Evolutionary conservation across 1,140 invertebrate species (phyloP), one percentile per base, ranked within the genome.

Genomic region (Psix sp.): DNA sequence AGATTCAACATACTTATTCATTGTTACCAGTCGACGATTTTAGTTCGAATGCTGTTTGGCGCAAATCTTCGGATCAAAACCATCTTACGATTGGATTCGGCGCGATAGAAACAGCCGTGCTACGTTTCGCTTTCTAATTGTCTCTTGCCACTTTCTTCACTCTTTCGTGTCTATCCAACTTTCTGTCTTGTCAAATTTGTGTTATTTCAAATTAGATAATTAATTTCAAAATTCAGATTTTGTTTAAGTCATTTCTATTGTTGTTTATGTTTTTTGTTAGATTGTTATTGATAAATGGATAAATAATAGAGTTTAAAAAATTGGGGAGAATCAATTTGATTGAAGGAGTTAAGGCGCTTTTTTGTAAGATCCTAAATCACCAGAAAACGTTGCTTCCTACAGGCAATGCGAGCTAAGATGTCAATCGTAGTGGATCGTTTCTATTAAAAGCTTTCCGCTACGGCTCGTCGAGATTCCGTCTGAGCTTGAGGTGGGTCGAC

Each of bases 61-160:
- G 62, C 42, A 42, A 57, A 57, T 43, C 48, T 48, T 14, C 26
- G 11, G 15, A 49, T 57, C 65, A 52, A 68, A 57, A 59, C 31
- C 54, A 59, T 57, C 46, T 13, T 7, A 38, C 36, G 51, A 57
- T 57, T 67, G 45, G 52, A 67, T 67, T 67, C 52, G 39, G 24
- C 31, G 29, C 63, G 29, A 68, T 57, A 45, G 54, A 52, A 39
- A 52, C 26, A 52, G 38, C 20, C 35, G 49, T 9, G 18, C n/a
- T 33, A n/a, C 56, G 66, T 62, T 62, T 70, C 56, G 66, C 56
- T 70, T 70, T 70, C 66, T 70, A 70, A 70, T 70, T 56, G 66
- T 70, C 36, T 1, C 45, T 17, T 3, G 56, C 39, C 40, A 62
- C 66, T 70, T 60, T 52, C 54, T 68, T 46, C 48, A 38, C 31